Evolutionary conservation across 2,113 vertebrate genomes (phyloP).

Genomic region (Alces alces): DNA sequence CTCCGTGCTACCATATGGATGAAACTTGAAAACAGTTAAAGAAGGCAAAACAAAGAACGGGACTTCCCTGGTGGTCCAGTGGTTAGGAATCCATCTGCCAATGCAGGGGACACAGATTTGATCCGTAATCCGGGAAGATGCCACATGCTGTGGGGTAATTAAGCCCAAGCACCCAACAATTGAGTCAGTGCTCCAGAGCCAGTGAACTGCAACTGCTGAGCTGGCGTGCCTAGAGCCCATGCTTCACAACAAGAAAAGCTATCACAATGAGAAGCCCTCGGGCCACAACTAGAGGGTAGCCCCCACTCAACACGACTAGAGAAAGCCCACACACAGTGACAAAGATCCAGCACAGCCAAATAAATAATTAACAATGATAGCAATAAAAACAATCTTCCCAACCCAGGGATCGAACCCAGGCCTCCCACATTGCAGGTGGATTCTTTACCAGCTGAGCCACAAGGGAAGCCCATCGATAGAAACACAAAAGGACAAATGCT

Average conservation of each 20-base stretch:
- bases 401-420: not conserved
- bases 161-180: not conserved
- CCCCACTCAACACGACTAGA: not conserved
- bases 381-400: not conserved
- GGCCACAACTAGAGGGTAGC: not conserved
- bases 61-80: not conserved
- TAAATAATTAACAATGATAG: not conserved
- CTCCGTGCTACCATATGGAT: not conserved
- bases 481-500: not conserved
- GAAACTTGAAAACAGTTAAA: not conserved
- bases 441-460: not conserved
- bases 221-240: not conserved
- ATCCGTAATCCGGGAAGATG: not conserved
- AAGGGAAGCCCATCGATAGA: not conserved
- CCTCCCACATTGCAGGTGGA: fast-evolving
- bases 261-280: not conserved
- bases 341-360: not conserved
- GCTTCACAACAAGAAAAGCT: not conserved
- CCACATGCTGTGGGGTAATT: not conserved
- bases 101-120: not conserved
- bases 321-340: not conserved
- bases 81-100: not conserved
- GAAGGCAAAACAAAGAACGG: fast-evolving
- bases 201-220: not conserved
- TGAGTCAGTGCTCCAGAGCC: not conserved